phyloP scores from a whole-genome alignment of 2,797 vertebrate species.

The Eupleurogrammus muticus region DNA sequence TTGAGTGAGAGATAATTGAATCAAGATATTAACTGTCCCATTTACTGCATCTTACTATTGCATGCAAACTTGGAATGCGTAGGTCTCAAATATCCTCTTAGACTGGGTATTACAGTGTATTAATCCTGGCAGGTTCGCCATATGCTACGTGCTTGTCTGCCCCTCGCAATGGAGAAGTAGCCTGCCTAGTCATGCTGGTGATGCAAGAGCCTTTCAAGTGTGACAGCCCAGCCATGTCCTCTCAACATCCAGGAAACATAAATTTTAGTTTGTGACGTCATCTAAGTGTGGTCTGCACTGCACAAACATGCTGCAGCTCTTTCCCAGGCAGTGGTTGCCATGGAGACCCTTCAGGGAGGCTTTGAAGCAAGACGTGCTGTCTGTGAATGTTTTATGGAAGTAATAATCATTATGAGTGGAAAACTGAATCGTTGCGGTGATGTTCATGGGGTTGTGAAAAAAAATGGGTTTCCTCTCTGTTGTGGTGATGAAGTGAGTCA shows the following conservation, averaged over 20 bases:
- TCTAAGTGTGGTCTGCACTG: constrained; percentile 10
- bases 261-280: constrained; percentile 37
- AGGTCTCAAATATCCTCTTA: constrained; percentile 36
- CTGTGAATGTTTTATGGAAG: constrained; percentile 6
- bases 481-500: constrained; percentile 8
- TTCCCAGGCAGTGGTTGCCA: constrained; percentile 36
- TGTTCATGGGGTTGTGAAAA: background rate
- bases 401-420: background rate
- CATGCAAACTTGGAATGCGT: constrained; percentile 25
- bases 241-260: constrained; percentile 44
- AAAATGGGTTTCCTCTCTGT: background rate
- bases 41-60: constrained; percentile 15
- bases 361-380: background rate
- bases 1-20: constrained; percentile 47
- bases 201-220: constrained; percentile 45
- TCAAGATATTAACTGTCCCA: constrained; percentile 39
- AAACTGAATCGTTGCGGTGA: background rate
- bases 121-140: constrained; percentile 11
- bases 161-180: constrained; percentile 32
- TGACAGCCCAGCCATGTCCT: constrained; percentile 24
- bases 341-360: constrained; percentile 32
- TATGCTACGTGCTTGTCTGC: constrained; percentile 49
- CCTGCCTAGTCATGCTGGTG: constrained; percentile 32
- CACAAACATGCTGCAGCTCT: constrained; percentile 10
- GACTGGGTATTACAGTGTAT: constrained; percentile 24